Evolutionary conservation across 2,113 vertebrate species (phyloP).

Genomic region (Hepsetus odoe): DNA sequence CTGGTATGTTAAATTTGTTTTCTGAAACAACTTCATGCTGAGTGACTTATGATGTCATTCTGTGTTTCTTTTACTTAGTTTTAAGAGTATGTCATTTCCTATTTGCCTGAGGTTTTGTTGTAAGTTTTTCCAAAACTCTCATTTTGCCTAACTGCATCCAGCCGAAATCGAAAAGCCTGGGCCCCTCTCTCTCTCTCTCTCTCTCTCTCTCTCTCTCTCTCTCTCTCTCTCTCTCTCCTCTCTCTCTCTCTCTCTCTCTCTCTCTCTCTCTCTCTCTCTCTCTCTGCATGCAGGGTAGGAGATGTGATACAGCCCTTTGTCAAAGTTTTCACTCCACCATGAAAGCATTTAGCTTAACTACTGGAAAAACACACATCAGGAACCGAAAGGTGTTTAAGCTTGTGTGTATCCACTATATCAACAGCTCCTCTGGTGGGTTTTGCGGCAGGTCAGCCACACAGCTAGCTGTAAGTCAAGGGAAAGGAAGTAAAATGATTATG

Average conservation of each 20-base stretch:
- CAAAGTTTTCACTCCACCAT: constrained; percentile 13
- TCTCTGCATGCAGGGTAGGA: constrained; percentile 20
- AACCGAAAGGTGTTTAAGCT: constrained; percentile 43
- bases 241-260: no score
- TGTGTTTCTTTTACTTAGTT: constrained; percentile 39
- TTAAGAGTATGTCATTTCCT: constrained; percentile 52
- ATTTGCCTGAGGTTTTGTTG: constrained; percentile 40
- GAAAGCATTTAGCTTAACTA: constrained; percentile 37
- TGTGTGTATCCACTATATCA: constrained; percentile 41
- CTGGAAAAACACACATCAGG: constrained; percentile 38
- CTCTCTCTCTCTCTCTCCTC: no score
- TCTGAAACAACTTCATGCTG: constrained; percentile 44
- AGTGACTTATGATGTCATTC: constrained; percentile 47
- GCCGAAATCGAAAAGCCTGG: constrained; percentile 5
- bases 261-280: neutral
- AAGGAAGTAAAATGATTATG: constrained; percentile 38
- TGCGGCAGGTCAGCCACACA: constrained; percentile 27
- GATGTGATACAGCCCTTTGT: constrained; percentile 11
- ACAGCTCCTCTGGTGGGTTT: constrained; percentile 15
- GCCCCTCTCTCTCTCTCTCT: neutral
- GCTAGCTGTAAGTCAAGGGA: constrained; percentile 24
- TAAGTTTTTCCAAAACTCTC: constrained; percentile 47
- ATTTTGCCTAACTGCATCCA: constrained; percentile 32
- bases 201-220: neutral
- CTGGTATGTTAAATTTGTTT: constrained; percentile 42